These are phyloP conservation scores for Fragum sueziense DNA, from an alignment of 2,888 invertebrate genomes.

Conservation along the genomic window DNA sequence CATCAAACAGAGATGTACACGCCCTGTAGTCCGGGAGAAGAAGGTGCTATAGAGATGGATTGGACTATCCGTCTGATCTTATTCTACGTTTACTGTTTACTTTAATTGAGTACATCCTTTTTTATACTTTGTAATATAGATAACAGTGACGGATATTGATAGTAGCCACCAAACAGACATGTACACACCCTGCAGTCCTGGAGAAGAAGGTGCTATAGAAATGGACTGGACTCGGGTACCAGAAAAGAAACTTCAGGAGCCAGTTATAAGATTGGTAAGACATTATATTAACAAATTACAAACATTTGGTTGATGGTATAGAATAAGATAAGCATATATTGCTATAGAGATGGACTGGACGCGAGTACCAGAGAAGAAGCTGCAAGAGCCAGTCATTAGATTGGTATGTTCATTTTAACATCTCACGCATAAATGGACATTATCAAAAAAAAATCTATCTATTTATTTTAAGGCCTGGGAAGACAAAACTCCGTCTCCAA, in stretches of 20 bases:
- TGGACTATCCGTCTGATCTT: too few relatives aligned
- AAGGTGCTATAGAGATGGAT: conserved; percentile 96
- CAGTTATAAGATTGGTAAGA: conserved; percentile 7
- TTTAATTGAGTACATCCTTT: too few relatives aligned
- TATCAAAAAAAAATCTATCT: too few relatives aligned
- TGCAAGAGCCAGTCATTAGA: conserved; percentile 7
- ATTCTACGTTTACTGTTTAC: too few relatives aligned
- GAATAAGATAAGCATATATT: neutral
- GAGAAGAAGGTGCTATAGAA: conserved; percentile 94
- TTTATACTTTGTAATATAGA: too few relatives aligned
- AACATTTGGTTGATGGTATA: neutral
- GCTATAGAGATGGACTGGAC: conserved; percentile 99
- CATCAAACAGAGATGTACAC: conserved; percentile 89
- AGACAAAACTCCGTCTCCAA: too few relatives aligned
- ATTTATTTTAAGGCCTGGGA: too few relatives aligned
- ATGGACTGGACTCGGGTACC: conserved; percentile 98
- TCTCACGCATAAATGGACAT: too few relatives aligned
- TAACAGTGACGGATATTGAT: too few relatives aligned
- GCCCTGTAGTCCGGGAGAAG: conserved; percentile 97
- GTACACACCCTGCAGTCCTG: conserved; percentile 97
- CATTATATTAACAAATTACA: neutral
- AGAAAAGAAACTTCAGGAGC: conserved; percentile 15
- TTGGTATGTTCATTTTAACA: conserved; percentile 8
- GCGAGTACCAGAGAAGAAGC: conserved; percentile 86
- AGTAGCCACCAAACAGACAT: conserved; percentile 86